Percentiles rank a stretch among this genome's conserved stretches.
Evolutionary conservation across 1,140 invertebrate genomes (phyloP).

Genomic region (Campoletis sonorensis): DNA sequence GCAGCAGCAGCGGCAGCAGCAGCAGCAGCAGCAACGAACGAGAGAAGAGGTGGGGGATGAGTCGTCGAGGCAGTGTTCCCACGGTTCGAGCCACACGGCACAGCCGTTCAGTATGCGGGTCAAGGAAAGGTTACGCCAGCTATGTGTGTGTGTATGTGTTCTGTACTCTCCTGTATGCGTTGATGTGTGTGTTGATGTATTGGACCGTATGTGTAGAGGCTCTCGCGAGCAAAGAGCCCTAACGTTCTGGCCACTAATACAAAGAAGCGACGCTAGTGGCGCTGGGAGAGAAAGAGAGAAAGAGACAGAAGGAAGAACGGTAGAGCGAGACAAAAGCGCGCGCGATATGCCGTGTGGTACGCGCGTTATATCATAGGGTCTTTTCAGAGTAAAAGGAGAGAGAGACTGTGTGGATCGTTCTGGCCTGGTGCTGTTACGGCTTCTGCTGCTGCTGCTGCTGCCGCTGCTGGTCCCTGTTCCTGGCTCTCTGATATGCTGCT

Average conservation of each 20-base stretch:
- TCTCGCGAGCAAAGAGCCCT: constrained; percentile 43
- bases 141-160: constrained; percentile 42
- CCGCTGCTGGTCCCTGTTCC: constrained; percentile 27
- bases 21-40: not conserved
- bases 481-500: constrained; percentile 28
- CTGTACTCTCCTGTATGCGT: constrained; percentile 38
- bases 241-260: constrained; percentile 67
- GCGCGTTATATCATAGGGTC: constrained; percentile 6
- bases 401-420: constrained; percentile 1
- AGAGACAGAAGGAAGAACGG: constrained; percentile 32
- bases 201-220: constrained; percentile 48
- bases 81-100: constrained; percentile 76
- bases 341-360: constrained; percentile 26
- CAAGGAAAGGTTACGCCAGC: constrained; percentile 76
- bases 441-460: constrained; percentile 38
- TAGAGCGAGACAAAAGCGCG: constrained; percentile 1
- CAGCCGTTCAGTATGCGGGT: constrained; percentile 77
- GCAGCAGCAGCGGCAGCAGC: constrained; percentile 60
- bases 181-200: constrained; percentile 43
- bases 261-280: constrained; percentile 37
- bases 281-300: constrained; percentile 37
- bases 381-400: not conserved
- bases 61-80: constrained; percentile 75
- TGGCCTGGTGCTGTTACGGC: constrained; percentile 11
- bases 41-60: constrained; percentile 67